These are phyloP conservation scores for Cacatua alba DNA, from an alignment of 2,113 vertebrate genomes.

Conservation along the genomic window DNA sequence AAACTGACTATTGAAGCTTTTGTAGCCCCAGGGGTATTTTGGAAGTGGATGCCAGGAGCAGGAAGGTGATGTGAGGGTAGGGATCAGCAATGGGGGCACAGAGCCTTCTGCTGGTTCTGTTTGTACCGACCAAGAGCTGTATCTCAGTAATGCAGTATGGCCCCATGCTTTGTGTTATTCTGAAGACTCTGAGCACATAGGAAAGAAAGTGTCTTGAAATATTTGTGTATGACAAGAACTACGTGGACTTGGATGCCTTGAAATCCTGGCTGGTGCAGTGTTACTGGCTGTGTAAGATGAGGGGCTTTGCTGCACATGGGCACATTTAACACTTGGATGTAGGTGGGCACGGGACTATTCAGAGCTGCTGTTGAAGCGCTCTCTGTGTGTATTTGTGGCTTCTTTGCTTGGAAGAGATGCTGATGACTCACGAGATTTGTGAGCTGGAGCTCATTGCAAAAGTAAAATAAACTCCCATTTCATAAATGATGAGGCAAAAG, in stretches of 20 bases:
- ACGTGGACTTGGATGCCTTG: fast-evolving
- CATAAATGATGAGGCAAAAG: not conserved
- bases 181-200: not conserved
- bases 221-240: not conserved
- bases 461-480: not conserved
- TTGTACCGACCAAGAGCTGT: not conserved
- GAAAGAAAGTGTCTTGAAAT: not conserved
- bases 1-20: not conserved
- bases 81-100: not conserved
- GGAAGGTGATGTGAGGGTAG: not conserved
- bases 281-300: not conserved
- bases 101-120: too few species aligned
- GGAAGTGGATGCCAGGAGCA: not conserved
- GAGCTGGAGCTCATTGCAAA: not conserved
- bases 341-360: not conserved
- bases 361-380: not conserved
- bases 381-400: not conserved
- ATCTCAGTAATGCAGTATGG: not conserved
- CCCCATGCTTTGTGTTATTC: not conserved
- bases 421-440: not conserved
- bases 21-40: not conserved
- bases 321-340: fast-evolving
- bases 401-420: not conserved
- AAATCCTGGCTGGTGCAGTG: too few species aligned
- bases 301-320: not conserved